phyloP scores from a whole-genome alignment of 1,140 invertebrate species.

The Ladona fulva region DNA sequence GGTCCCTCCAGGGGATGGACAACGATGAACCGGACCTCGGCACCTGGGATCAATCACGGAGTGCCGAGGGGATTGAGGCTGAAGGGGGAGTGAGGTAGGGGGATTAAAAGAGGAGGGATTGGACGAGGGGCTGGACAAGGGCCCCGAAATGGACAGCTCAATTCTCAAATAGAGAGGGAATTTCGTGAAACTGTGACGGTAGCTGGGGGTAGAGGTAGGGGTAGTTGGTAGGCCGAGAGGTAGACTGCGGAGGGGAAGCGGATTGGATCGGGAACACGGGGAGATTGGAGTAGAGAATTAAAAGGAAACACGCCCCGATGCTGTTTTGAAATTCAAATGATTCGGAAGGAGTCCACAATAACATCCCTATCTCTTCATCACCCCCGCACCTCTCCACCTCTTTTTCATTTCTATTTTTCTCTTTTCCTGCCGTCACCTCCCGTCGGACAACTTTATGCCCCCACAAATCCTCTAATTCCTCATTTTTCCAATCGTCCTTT shows the following conservation, averaged over 20 bases:
- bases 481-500: neutral
- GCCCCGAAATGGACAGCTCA: too few species aligned
- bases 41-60: neutral
- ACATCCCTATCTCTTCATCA: neutral
- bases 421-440: neutral
- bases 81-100: neutral
- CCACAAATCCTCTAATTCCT: neutral
- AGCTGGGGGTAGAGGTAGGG: neutral
- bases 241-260: neutral
- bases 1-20: neutral
- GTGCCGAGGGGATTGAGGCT: neutral
- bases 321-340: conserved; percentile 10
- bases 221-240: neutral
- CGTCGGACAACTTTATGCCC: neutral
- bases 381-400: neutral
- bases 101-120: neutral
- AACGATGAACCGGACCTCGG: neutral
- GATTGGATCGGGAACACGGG: neutral
- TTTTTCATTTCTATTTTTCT: neutral
- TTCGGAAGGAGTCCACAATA: conserved; percentile 8
- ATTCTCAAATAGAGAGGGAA: too few species aligned
- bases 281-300: neutral
- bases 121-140: too few species aligned
- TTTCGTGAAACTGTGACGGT: neutral
- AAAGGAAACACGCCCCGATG: neutral